Evolutionary conservation across 2,113 vertebrate genomes (phyloP).

Genomic region (Lamprotornis superbus): DNA sequence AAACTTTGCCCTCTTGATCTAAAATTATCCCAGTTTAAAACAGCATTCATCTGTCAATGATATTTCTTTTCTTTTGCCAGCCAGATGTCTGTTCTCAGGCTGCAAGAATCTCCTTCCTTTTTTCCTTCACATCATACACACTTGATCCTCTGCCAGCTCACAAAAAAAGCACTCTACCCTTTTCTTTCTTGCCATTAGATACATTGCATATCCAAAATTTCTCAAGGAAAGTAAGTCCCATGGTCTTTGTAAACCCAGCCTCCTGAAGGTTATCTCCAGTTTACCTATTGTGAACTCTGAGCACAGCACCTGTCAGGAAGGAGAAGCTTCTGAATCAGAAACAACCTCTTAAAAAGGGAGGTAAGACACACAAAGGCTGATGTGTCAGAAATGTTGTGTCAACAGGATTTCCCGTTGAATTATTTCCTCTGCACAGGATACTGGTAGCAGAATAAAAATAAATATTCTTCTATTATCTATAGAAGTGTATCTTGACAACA

Average conservation of each 20-base stretch:
- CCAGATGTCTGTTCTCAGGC: constrained; percentile 59
- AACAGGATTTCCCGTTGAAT: constrained; percentile 63
- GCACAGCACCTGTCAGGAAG: constrained; percentile 58
- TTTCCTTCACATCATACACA: constrained; percentile 45
- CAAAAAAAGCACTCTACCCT: constrained; percentile 29
- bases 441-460: constrained; percentile 24
- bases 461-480: constrained; percentile 23
- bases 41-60: constrained; percentile 29
- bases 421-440: constrained; percentile 39
- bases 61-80: constrained; percentile 47
- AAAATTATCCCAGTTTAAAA: constrained; percentile 52
- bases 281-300: constrained; percentile 23
- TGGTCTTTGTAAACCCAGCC: neutral
- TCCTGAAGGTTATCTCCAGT: constrained; percentile 35
- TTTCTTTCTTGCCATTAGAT: constrained; percentile 1
- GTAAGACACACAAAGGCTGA: constrained; percentile 35
- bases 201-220: constrained; percentile 13
- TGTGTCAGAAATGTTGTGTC: constrained; percentile 26
- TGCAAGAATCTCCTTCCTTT: constrained; percentile 51
- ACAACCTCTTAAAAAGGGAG: constrained; percentile 24
- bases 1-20: constrained; percentile 50
- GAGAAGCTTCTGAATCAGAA: constrained; percentile 56
- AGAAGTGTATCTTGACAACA: neutral
- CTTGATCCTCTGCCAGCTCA: constrained; percentile 45
- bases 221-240: constrained; percentile 14